Evolutionary conservation across 2,888 invertebrate species (phyloP).

Genomic region (Acanthococcus lagerstroemiae): DNA sequence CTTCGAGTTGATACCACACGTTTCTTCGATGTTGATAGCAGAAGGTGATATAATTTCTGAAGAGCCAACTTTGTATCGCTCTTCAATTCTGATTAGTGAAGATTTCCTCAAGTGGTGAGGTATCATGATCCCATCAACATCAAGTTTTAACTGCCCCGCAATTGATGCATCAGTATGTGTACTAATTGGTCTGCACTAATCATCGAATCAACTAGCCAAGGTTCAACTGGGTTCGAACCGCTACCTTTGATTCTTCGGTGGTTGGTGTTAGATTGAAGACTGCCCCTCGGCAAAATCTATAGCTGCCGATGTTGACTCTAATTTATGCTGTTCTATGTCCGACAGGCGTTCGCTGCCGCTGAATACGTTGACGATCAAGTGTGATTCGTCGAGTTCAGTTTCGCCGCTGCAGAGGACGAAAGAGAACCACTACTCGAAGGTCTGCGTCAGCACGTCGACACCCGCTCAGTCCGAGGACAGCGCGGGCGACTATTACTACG

Average conservation of each 20-base stretch:
- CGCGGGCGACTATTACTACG: conserved; percentile 33
- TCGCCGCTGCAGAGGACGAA: neutral
- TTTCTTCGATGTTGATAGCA: too few species aligned
- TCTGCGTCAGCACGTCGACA: neutral
- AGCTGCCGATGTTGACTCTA: neutral
- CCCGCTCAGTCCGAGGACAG: neutral
- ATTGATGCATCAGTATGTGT: too few species aligned
- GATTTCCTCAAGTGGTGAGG: too few species aligned
- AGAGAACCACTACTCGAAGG: conserved; percentile 10
- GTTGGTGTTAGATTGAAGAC: neutral
- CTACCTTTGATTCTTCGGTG: neutral
- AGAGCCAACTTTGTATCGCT: too few species aligned
- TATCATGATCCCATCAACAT: too few species aligned
- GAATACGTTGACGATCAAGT: conserved; percentile 5
- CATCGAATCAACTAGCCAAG: too few species aligned
- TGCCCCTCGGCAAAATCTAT: neutral
- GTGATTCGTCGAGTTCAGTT: neutral
- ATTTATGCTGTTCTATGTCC: neutral
- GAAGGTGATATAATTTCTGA: too few species aligned
- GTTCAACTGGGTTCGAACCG: too few species aligned
- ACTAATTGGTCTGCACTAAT: too few species aligned
- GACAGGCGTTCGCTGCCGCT: conserved; percentile 8
- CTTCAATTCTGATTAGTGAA: too few species aligned
- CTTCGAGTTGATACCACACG: too few species aligned
- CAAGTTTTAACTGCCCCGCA: too few species aligned